Percentiles rank a stretch among this genome's conserved stretches.
phyloP scores from a whole-genome alignment of 2,797 vertebrate genomes.

The Sebastes vulpes region DNA sequence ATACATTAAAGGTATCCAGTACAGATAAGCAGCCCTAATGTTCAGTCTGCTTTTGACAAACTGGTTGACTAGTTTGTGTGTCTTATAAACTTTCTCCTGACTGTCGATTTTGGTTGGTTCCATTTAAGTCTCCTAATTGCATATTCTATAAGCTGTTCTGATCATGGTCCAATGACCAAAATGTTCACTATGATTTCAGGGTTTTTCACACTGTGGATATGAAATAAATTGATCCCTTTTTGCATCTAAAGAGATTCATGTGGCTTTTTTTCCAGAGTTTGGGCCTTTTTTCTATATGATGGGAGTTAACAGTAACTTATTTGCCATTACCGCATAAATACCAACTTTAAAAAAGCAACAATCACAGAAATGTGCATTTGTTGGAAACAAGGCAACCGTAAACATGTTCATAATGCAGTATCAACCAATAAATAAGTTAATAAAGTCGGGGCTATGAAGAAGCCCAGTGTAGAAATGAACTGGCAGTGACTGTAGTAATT shows the following conservation, averaged over 20 bases:
- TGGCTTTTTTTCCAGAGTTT: background rate
- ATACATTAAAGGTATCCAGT: background rate
- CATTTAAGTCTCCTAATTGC: background rate
- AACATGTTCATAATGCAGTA: background rate
- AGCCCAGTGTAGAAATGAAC: background rate
- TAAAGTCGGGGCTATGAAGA: background rate
- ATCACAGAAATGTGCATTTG: background rate
- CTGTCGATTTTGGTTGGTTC: background rate
- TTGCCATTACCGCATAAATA: background rate
- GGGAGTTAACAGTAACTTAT: background rate
- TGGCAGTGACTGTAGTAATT: conserved; percentile 16
- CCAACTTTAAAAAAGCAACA: background rate
- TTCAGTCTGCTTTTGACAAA: background rate
- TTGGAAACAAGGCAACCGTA: background rate
- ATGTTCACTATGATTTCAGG: background rate
- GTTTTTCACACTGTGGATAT: background rate
- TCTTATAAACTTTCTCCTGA: background rate
- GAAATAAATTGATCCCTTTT: background rate
- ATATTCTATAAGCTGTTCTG: background rate
- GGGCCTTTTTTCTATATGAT: background rate
- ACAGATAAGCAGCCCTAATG: accelerated
- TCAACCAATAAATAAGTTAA: background rate
- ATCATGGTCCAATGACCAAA: background rate
- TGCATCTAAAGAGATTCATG: no score
- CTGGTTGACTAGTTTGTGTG: background rate